phyloP scores from a whole-genome alignment of 1,140 invertebrate genomes.

The Plutomurus gul region DNA sequence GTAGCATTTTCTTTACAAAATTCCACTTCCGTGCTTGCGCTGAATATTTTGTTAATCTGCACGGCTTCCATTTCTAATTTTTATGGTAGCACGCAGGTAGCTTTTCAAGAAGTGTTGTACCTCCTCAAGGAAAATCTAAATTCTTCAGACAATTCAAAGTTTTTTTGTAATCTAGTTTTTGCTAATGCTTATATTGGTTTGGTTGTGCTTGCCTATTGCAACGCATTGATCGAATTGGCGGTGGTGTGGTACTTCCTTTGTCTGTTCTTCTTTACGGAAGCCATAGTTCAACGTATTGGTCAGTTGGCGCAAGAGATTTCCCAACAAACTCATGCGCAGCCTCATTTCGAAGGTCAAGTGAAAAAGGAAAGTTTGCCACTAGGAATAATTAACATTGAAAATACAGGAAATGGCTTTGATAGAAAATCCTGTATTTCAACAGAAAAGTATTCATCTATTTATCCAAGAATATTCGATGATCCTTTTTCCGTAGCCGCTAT shows the following conservation, averaged over 20 bases:
- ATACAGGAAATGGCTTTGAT: too few species aligned
- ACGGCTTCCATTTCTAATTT: not conserved
- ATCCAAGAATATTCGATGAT: too few species aligned
- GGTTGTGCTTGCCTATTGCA: not conserved
- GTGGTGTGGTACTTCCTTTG: too few species aligned
- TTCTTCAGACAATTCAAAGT: not conserved
- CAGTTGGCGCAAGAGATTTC: too few species aligned
- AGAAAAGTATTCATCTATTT: too few species aligned
- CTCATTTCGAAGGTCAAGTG: too few species aligned
- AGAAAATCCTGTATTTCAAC: too few species aligned
- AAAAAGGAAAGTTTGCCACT: too few species aligned
- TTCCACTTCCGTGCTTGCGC: not conserved
- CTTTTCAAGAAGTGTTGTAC: not conserved
- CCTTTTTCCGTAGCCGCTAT: not conserved
- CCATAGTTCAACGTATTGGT: too few species aligned
- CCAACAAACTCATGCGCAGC: too few species aligned
- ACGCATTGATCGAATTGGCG: not conserved
- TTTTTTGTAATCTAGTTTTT: not conserved
- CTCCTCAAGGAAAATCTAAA: not conserved
- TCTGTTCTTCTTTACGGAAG: too few species aligned
- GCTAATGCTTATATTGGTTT: not conserved
- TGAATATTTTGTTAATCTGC: not conserved
- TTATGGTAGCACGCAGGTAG: not conserved
- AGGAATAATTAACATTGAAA: too few species aligned
- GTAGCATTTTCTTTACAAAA: not conserved